These are phyloP conservation scores for Thecophora atra DNA, from an alignment of 2,888 invertebrate species.

Conservation along the genomic window DNA sequence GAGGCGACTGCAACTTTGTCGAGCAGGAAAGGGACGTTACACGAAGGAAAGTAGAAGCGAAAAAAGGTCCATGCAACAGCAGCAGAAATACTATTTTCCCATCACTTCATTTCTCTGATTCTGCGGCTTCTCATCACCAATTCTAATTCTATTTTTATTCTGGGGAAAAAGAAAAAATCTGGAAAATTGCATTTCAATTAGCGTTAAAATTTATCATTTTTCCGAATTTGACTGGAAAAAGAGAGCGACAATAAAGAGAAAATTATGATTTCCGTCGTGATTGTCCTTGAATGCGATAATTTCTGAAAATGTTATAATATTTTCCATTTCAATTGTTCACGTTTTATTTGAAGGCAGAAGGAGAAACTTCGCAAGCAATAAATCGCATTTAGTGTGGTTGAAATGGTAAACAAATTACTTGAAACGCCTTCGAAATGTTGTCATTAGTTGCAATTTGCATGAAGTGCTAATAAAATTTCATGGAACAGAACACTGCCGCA, in stretches of 20 bases:
- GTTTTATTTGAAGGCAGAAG: not conserved
- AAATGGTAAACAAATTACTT: constrained; percentile 16
- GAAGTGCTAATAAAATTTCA: constrained; percentile 1
- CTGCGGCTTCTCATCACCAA: too few species aligned
- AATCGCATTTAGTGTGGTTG: not conserved
- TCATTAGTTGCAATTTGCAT: constrained; percentile 18
- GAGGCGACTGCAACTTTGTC: too few species aligned
- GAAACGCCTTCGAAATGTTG: constrained; percentile 7
- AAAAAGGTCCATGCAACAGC: too few species aligned
- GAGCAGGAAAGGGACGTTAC: too few species aligned
- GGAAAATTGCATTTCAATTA: not conserved
- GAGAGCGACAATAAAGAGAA: not conserved
- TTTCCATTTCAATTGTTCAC: too few species aligned
- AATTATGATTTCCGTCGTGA: too few species aligned
- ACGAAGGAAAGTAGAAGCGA: too few species aligned
- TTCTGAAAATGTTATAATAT: too few species aligned
- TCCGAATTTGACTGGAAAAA: not conserved
- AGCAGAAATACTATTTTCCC: too few species aligned
- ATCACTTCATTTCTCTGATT: too few species aligned
- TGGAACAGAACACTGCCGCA: not conserved
- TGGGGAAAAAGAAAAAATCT: not conserved
- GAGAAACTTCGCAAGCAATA: not conserved
- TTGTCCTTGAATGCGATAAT: too few species aligned
- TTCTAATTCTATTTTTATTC: too few species aligned
- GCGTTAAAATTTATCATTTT: not conserved